Evolutionary conservation across 2,113 vertebrate species (phyloP), one percentile per base, ranked within the genome.

Genomic region (Aspiorhynchus laticeps): DNA sequence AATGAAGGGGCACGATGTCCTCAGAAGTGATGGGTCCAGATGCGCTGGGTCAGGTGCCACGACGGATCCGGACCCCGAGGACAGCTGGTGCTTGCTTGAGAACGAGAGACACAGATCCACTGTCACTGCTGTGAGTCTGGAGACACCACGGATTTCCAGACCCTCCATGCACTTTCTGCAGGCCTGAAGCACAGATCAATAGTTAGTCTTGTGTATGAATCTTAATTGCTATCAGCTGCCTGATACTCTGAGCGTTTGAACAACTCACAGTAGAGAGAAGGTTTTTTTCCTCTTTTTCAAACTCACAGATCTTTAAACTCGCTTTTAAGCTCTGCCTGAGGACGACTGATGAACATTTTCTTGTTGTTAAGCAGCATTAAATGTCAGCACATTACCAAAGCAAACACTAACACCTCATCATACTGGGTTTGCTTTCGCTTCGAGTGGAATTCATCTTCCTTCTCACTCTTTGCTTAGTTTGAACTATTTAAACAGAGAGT

Each of bases 1-100:
- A 80, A 56, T 80, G 77, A 48, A 76, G 74, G 74, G 74, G n/a
- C 83, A 38, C 24, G 31, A 78, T 71, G 53, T 56, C 83, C 65
- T 33, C 78, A 10, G 74, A 83, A 76, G 46, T 65, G 73, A 67
- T 82, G 26, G 80, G 61, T 82, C 80, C 80, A 82, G 80, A 31
- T 82, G 80, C 61, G 9, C 41, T 12, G 61, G 41, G 80, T 82
- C 80, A 67, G 38, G 38, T 67, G 80, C 48, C 59, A 65, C 11
- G 80, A 63, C 5, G n/a, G 41, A 65, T n/a, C 80, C 7, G 41
- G 41, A 82, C 41, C 41, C 31, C 4, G 26, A 26, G 38, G 59
- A 82, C 80, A 82, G 80, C 59, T 82, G 80, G 38, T 82, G 59
- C 61, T 46, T 19, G 38, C 59, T 81, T 81, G 33, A 65, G 61